Evolutionary conservation across 1,140 invertebrate species (phyloP), one percentile per base, ranked within the genome.

Genomic region (Penaeus japonicus): DNA sequence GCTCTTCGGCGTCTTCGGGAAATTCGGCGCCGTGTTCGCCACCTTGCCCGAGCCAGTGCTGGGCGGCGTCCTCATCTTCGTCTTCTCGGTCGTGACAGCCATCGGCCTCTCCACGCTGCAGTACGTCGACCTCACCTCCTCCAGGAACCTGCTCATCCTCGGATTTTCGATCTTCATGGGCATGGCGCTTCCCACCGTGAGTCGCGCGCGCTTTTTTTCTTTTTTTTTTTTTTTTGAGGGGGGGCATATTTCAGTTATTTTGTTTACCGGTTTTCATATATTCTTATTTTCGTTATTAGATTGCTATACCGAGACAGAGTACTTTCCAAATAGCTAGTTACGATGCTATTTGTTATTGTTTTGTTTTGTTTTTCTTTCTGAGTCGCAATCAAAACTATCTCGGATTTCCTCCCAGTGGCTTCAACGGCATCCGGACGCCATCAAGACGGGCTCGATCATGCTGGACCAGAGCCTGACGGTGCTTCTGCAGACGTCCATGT

Each of bases 41-140:
- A 96, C 97, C 80, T 97, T 98, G 84, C 97, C 97, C 5, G 96
- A 96, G 91, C 96, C 97, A 0, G 95, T 98, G 24, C 94, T 98
- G 1, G 97, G 97, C 0, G 97, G 97, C 5, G 94, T 96, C 83
- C 97, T 97, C 92, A 96, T 96, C 90, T 94, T 97, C 4, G 96
- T 97, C 95, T 97, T 97, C 92, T 96, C 96, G 47, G 96, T 97
- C 95, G 96, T 97, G 84, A 94, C 95, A 22, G 96, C 96, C n/a
- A 96, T 97, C 4, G 87, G 87, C 59, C 82, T 81, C 32, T 59
- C 75, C 0, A 20, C 84, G 12, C 75, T 85, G 24, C 84, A 85
- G 73, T 57, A 85, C 53, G 75, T 85, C 75, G 32, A 85, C 20
- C 75, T 85, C 54, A 4, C 12, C 73, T 78, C 84, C 84, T 78